Conservation (phyloP, 1,140 invertebrate genomes). For the Amyelois transitella region DNA sequence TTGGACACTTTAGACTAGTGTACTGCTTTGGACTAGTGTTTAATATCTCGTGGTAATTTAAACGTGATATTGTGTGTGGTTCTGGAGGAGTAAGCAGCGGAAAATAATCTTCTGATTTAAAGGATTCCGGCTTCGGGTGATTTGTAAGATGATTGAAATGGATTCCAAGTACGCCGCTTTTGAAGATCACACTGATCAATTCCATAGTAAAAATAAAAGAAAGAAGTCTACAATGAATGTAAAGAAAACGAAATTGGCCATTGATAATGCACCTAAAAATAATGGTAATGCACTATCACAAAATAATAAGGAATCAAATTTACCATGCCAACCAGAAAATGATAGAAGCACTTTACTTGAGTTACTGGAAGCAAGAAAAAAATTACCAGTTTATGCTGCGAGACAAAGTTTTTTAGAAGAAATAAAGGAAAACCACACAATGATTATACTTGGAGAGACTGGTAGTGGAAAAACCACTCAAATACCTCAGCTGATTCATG, state of each 20-base stretch:
- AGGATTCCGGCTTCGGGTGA: too few species aligned
- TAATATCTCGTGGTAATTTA: too few species aligned
- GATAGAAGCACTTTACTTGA: conserved; percentile 25
- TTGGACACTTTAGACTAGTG: too few species aligned
- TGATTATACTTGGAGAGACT: conserved; percentile 98
- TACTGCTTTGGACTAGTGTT: too few species aligned
- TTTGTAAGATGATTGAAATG: too few species aligned
- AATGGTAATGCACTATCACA: background rate
- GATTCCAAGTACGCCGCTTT: conserved; percentile 60
- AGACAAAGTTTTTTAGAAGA: conserved; percentile 63
- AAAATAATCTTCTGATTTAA: too few species aligned
- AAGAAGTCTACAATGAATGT: conserved; percentile 21
- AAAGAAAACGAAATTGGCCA: conserved; percentile 44
- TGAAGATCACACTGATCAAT: conserved; percentile 13
- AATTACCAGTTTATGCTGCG: conserved; percentile 47
- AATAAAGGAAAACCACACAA: conserved; percentile 61
- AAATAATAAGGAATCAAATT: conserved; percentile 6
- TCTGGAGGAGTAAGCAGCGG: too few species aligned
- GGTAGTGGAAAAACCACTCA: conserved; percentile 99
- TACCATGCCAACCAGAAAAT: conserved; percentile 12
- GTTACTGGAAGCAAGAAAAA: conserved; percentile 39
- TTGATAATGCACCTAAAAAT: conserved; percentile 14
- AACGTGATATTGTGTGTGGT: too few species aligned
- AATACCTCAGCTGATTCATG: conserved; percentile 94
- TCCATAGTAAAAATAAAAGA: background rate